These are phyloP conservation scores for Drosophila meridionalis DNA, from an alignment of 2,888 invertebrate species.

Conservation along the genomic window DNA sequence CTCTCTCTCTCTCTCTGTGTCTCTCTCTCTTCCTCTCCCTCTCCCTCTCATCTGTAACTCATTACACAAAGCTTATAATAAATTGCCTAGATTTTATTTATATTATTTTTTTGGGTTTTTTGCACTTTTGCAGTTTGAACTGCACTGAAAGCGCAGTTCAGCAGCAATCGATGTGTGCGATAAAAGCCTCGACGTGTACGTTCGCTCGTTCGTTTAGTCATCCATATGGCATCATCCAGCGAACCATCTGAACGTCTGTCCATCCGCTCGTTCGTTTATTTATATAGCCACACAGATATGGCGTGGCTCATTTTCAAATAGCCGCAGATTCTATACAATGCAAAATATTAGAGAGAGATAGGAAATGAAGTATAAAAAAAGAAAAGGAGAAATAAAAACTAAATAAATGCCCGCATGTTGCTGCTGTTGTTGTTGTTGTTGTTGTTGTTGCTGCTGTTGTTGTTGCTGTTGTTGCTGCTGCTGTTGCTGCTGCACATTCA, in stretches of 20 bases:
- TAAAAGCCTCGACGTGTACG: conserved; percentile 13
- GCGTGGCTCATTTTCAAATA: conserved; percentile 30
- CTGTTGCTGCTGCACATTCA: conserved; percentile 32
- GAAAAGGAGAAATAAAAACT: conserved; percentile 12
- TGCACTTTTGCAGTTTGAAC: conserved; percentile 12
- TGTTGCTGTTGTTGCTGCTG: background rate
- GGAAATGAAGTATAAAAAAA: conserved; percentile 16
- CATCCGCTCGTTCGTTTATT: conserved; percentile 8
- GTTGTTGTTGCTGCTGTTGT: conserved; percentile 6
- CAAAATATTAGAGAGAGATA: conserved; percentile 31
- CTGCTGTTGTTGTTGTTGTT: conserved; percentile 6
- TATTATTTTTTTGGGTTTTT: background rate
- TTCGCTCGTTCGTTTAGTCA: conserved; percentile 52
- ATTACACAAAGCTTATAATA: no score
- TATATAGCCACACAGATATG: conserved; percentile 26
- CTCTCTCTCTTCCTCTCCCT: no score
- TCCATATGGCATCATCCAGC: conserved; percentile 46
- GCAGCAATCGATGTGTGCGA: conserved; percentile 40
- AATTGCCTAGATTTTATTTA: background rate
- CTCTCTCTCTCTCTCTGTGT: background rate
- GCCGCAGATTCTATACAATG: conserved; percentile 31
- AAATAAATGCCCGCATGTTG: conserved; percentile 44
- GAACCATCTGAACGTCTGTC: background rate
- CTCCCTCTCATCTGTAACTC: background rate
- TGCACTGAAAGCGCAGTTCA: conserved; percentile 11